Evolutionary conservation across 2,797 vertebrate species (phyloP).

Genomic region (Oryzias sinensis): DNA sequence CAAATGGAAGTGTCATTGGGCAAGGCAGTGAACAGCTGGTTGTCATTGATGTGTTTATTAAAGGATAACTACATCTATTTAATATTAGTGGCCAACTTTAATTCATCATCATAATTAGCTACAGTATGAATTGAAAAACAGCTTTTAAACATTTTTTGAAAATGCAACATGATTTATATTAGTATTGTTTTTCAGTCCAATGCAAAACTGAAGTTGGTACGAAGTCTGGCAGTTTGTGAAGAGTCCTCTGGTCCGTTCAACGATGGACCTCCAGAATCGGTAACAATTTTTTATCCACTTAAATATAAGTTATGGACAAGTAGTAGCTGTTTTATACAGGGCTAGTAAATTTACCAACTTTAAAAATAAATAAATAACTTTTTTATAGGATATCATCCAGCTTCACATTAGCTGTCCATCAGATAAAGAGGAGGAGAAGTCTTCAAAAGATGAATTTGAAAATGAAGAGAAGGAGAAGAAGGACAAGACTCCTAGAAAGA

Average conservation of each 20-base stretch:
- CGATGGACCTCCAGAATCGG: slow-evolving; percentile 88
- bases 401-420: slow-evolving; percentile 97
- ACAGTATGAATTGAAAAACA: background rate
- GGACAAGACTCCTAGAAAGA: slow-evolving; percentile 91
- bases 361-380: background rate
- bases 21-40: too few species aligned
- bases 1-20: too few species aligned
- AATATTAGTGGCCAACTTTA: too few species aligned
- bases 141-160: background rate
- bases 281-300: slow-evolving; percentile 35
- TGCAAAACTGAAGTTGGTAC: slow-evolving; percentile 95
- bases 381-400: slow-evolving; percentile 92
- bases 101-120: too few species aligned
- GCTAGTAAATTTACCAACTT: too few species aligned
- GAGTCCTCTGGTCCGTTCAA: slow-evolving; percentile 89
- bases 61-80: too few species aligned
- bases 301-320: background rate
- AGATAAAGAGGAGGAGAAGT: slow-evolving; percentile 97
- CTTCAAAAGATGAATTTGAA: slow-evolving; percentile 90
- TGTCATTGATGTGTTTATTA: too few species aligned
- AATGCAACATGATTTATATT: background rate
- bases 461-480: slow-evolving; percentile 97
- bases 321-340: background rate
- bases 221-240: slow-evolving; percentile 96
- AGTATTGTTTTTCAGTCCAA: slow-evolving; percentile 84